phyloP scores from a whole-genome alignment of 2,797 vertebrate genomes.

The Pseudomugil gertrudae region DNA sequence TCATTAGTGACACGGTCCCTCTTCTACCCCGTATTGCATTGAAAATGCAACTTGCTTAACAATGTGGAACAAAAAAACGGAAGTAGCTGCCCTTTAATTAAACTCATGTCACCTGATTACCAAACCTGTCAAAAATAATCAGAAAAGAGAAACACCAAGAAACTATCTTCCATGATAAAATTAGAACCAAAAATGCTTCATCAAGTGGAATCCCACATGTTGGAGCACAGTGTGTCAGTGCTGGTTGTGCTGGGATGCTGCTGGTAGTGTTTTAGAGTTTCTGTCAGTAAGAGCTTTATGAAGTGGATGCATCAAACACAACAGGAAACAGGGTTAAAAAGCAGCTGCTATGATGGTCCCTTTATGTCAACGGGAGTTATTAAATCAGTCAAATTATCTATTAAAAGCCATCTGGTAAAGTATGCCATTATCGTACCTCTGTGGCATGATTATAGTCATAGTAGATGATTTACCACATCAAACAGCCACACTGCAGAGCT shows the following conservation, averaged over 20 bases:
- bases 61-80: neutral
- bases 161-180: neutral
- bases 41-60: neutral
- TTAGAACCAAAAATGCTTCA: neutral
- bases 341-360: neutral
- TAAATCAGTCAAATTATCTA: conserved; percentile 10
- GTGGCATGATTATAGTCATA: conserved; percentile 11
- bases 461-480: conserved; percentile 24
- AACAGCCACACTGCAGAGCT: conserved; percentile 6
- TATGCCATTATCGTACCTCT: conserved; percentile 19
- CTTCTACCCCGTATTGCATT: too few species aligned
- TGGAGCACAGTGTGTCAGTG: too few species aligned
- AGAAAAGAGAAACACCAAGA: neutral
- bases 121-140: too few species aligned
- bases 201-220: neutral
- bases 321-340: neutral
- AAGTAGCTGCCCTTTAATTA: too few species aligned
- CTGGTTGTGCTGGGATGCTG: neutral
- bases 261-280: neutral
- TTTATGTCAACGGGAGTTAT: conserved; percentile 26
- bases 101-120: too few species aligned
- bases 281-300: neutral
- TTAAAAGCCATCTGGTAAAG: conserved; percentile 13
- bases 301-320: conserved; percentile 14
- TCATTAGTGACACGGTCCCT: neutral